phyloP scores from a whole-genome alignment of 1,140 invertebrate species.

The Eriocheir sinensis region DNA sequence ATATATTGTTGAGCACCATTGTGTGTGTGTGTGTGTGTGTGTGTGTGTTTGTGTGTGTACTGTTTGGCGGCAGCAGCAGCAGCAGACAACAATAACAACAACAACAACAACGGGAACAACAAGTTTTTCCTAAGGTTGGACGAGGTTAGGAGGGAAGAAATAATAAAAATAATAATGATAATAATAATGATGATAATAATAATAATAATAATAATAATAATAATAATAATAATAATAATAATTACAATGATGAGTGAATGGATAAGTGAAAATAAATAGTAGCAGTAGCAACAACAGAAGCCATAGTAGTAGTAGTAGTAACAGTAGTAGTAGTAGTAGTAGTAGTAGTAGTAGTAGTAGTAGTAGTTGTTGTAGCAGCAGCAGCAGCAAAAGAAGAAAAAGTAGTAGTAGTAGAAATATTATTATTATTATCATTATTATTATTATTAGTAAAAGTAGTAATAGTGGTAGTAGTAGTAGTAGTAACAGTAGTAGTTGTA shows the following conservation, averaged over 20 bases:
- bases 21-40: constrained; percentile 19
- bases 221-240: background rate
- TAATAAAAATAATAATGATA: background rate
- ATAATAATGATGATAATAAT: constrained; percentile 28
- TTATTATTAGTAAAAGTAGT: background rate
- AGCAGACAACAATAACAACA: too few relatives aligned
- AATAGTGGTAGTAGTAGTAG: background rate
- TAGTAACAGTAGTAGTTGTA: too few relatives aligned
- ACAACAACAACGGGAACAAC: too few relatives aligned
- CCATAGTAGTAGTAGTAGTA: background rate
- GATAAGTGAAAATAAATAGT: background rate
- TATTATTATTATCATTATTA: background rate
- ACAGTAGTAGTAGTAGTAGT: constrained; percentile 15
- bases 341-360: background rate
- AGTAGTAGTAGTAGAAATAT: background rate
- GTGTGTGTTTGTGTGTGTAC: background rate
- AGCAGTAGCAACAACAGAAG: background rate
- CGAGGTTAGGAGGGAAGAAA: too few relatives aligned
- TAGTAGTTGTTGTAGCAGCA: background rate
- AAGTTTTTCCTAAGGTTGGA: too few relatives aligned
- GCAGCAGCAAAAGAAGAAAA: background rate
- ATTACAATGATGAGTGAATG: too few relatives aligned
- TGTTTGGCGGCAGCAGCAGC: background rate
- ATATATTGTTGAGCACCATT: background rate
- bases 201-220: background rate